phyloP scores from a whole-genome alignment of 2,888 invertebrate species.

The Ichneumoninae sp. region DNA sequence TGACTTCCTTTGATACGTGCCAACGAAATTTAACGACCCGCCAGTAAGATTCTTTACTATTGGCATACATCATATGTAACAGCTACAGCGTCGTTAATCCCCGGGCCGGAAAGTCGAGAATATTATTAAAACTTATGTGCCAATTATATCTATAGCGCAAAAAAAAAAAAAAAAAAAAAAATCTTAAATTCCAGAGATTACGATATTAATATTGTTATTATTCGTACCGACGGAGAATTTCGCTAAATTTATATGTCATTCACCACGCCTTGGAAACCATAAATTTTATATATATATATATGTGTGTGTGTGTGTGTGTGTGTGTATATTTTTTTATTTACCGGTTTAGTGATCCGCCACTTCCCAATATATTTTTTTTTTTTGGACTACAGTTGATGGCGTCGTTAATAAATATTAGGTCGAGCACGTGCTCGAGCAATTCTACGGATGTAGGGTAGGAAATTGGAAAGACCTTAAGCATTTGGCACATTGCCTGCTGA shows the following conservation, averaged over 20 bases:
- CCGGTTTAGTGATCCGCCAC: background rate
- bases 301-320: no score
- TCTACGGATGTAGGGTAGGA: background rate
- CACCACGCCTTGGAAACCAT: slow-evolving; percentile 22
- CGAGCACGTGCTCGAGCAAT: background rate
- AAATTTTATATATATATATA: background rate
- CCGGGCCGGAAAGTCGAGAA: slow-evolving; percentile 6
- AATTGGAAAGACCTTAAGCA: background rate
- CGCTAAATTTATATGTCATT: slow-evolving; percentile 32
- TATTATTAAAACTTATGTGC: slow-evolving; percentile 23
- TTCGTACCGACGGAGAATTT: background rate
- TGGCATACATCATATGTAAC: background rate
- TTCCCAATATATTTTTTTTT: background rate
- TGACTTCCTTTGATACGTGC: background rate
- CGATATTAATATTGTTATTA: background rate
- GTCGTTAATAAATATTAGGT: slow-evolving; percentile 3
- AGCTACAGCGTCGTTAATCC: background rate
- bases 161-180: slow-evolving; percentile 8
- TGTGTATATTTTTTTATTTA: background rate
- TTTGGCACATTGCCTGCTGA: background rate
- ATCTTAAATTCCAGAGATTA: slow-evolving; percentile 1
- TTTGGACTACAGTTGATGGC: background rate
- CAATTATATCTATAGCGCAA: background rate
- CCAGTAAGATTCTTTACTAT: background rate
- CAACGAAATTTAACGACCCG: slow-evolving; percentile 27